These are phyloP conservation scores for Anadara kagoshimensis DNA, from an alignment of 1,140 invertebrate species.

Conservation along the genomic window DNA sequence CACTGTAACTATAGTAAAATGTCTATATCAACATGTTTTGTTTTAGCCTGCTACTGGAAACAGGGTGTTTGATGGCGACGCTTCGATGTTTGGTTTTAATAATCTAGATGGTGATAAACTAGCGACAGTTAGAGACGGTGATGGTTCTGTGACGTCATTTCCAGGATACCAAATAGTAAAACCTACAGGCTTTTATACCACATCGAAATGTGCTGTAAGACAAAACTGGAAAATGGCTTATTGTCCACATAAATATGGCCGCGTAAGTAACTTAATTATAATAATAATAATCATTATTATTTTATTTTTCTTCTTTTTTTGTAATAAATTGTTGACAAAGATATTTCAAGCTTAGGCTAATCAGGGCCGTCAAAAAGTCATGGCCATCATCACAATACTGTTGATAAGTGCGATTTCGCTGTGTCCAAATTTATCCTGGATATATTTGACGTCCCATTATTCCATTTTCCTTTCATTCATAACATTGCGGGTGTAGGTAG, in stretches of 20 bases:
- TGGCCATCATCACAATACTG: too few relatives aligned
- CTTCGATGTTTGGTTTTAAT: not conserved
- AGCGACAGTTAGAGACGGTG: constrained; percentile 26
- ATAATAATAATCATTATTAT: not conserved
- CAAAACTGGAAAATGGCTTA: constrained; percentile 39
- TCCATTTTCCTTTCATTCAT: too few relatives aligned
- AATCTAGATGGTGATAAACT: constrained; percentile 17
- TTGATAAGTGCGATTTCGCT: too few relatives aligned
- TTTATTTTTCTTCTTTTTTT: too few relatives aligned
- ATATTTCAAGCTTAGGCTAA: too few relatives aligned
- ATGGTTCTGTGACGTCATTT: constrained; percentile 23
- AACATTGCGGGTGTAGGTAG: too few relatives aligned
- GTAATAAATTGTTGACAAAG: too few relatives aligned
- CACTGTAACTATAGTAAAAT: too few relatives aligned
- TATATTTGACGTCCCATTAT: too few relatives aligned
- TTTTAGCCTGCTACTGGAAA: constrained; percentile 16
- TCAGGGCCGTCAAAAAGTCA: too few relatives aligned
- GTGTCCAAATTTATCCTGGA: too few relatives aligned
- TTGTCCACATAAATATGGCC: constrained; percentile 35
- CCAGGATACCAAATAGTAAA: constrained; percentile 19
- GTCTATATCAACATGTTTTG: not conserved
- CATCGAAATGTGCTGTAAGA: constrained; percentile 17
- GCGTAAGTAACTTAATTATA: constrained; percentile 7
- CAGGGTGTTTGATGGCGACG: constrained; percentile 14
- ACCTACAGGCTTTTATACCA: constrained; percentile 26